Evolutionary conservation across 2,888 invertebrate genomes (phyloP).

Genomic region (Nematopogon swammerdamellus): DNA sequence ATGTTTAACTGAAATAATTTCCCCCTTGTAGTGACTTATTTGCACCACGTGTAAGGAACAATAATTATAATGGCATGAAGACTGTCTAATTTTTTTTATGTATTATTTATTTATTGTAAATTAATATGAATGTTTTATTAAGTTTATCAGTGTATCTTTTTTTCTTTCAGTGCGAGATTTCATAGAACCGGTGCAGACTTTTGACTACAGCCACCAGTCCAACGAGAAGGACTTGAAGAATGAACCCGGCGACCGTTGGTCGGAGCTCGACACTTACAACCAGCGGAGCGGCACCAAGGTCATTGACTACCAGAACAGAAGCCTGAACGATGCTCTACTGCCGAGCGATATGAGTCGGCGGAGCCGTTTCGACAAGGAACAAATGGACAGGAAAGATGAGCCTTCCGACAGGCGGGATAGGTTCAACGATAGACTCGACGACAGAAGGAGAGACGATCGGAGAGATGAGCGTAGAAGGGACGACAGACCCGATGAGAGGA

Average conservation of each 20-base stretch:
- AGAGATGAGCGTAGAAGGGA: conserved; percentile 9
- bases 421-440: conserved; percentile 5
- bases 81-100: too few relatives aligned
- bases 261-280: conserved; percentile 20
- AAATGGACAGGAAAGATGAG: conserved; percentile 12
- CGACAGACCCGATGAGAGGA: conserved; percentile 17
- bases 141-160: conserved; percentile 3
- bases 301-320: conserved; percentile 8
- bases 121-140: conserved; percentile 1
- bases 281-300: conserved; percentile 5
- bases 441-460: conserved; percentile 1
- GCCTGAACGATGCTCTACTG: background rate
- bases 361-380: conserved; percentile 9
- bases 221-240: conserved; percentile 34
- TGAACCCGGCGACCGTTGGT: conserved; percentile 16
- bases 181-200: conserved; percentile 63
- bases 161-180: conserved; percentile 46
- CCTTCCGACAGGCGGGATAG: conserved; percentile 19
- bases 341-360: background rate
- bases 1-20: too few relatives aligned
- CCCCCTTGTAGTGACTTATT: too few relatives aligned
- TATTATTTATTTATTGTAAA: too few relatives aligned
- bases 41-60: too few relatives aligned
- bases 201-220: conserved; percentile 68
- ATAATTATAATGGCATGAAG: too few relatives aligned